Percentiles rank a stretch among this genome's conserved stretches.
phyloP scores from a whole-genome alignment of 2,888 invertebrate genomes.

The Nomada ruficornis region DNA sequence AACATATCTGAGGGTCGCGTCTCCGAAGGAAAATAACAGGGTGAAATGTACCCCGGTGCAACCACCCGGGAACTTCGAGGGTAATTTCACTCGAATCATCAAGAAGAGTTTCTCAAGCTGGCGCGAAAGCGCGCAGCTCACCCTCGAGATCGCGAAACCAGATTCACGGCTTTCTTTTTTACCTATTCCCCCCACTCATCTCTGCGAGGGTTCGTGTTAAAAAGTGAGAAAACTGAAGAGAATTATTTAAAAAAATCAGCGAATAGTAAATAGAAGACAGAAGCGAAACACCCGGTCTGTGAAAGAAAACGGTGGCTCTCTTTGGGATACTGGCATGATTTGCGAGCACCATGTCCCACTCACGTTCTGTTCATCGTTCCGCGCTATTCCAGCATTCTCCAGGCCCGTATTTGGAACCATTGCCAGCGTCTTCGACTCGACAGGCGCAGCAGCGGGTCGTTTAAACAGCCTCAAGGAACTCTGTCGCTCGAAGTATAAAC shows the following conservation, averaged over 20 bases:
- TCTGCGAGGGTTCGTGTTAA: constrained; percentile 2
- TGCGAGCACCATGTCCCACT: constrained; percentile 1
- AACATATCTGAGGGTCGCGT: constrained; percentile 25
- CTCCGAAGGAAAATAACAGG: constrained; percentile 28
- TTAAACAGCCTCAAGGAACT: constrained; percentile 10
- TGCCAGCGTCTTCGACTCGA: constrained; percentile 33
- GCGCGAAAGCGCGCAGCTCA: constrained; percentile 1
- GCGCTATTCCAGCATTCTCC: not conserved
- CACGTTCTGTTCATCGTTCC: constrained; percentile 36
- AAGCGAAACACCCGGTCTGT: constrained; percentile 55
- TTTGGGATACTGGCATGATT: constrained; percentile 38
- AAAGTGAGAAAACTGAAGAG: not conserved
- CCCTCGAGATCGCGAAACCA: not conserved
- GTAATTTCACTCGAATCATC: constrained; percentile 52
- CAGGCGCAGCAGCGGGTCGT: constrained; percentile 10
- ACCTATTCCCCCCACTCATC: not conserved
- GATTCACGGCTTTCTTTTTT: constrained; percentile 12
- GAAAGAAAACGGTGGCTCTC: constrained; percentile 48
- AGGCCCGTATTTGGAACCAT: constrained; percentile 32
- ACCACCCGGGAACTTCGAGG: constrained; percentile 30
- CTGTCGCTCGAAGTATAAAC: constrained; percentile 4
- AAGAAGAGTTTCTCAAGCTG: constrained; percentile 40
- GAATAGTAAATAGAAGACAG: constrained; percentile 55
- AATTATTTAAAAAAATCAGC: constrained; percentile 52
- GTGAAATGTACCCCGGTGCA: constrained; percentile 27